Percentiles rank a stretch among this genome's conserved stretches.
Evolutionary conservation across 2,888 invertebrate species (phyloP).

Genomic region (Drosophila kambysellisi): DNA sequence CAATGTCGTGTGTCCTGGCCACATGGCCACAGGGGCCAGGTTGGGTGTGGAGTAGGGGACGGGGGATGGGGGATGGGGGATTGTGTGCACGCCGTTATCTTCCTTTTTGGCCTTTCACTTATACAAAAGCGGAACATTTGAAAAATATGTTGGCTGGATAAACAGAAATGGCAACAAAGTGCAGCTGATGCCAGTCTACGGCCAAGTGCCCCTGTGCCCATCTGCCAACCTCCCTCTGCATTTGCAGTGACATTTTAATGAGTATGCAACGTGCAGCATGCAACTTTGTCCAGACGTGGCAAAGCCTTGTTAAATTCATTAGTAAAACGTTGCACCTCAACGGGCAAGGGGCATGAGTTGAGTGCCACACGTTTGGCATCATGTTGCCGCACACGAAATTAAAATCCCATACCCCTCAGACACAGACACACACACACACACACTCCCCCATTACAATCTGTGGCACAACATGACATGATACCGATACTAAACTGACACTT

Average conservation of each 20-base stretch:
- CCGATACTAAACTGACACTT: constrained; percentile 85
- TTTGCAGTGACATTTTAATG: constrained; percentile 77
- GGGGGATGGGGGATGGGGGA: background rate
- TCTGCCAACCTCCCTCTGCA: constrained; percentile 42
- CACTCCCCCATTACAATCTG: constrained; percentile 27
- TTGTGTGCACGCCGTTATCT: constrained; percentile 62
- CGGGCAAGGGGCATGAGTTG: constrained; percentile 39
- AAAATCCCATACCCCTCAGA: constrained; percentile 67
- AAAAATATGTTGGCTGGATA: constrained; percentile 80
- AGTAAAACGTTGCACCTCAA: constrained; percentile 81
- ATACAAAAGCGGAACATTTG: constrained; percentile 79
- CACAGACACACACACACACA: constrained; percentile 25
- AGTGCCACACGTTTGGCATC: constrained; percentile 76
- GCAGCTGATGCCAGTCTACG: constrained; percentile 73
- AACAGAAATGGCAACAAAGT: constrained; percentile 76
- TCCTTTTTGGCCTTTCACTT: constrained; percentile 79
- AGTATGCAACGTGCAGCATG: constrained; percentile 79
- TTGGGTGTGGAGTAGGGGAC: background rate
- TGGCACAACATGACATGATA: constrained; percentile 83
- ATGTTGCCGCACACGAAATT: constrained; percentile 81
- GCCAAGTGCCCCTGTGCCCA: constrained; percentile 5
- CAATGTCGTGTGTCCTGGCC: constrained; percentile 67
- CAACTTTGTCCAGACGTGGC: constrained; percentile 51
- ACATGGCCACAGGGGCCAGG: constrained; percentile 15
- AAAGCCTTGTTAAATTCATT: constrained; percentile 80